phyloP scores from a whole-genome alignment of 2,113 vertebrate genomes.

The zebrafish (Danio rerio) region DNA sequence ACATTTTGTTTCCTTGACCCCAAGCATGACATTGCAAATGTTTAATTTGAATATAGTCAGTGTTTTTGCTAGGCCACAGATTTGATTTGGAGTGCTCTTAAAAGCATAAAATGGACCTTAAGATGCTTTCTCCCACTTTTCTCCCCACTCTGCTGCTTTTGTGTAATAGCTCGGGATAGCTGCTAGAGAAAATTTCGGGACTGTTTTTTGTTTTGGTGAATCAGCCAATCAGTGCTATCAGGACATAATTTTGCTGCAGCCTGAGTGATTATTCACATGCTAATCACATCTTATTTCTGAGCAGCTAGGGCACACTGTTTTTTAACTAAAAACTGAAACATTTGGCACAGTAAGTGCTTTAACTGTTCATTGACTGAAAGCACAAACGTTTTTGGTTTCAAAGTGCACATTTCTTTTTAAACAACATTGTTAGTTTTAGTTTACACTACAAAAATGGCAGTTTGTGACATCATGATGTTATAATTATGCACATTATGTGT shows the following conservation, averaged over 20 bases:
- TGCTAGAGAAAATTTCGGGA: neutral
- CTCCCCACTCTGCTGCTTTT: neutral
- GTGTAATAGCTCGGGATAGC: neutral
- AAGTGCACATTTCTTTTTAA: too few species aligned
- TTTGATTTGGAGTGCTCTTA: neutral
- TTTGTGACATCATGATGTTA: too few species aligned
- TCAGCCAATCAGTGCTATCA: constrained; percentile 9
- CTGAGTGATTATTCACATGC: neutral
- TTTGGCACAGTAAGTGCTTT: too few species aligned
- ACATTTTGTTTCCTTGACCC: too few species aligned
- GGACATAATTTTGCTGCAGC: constrained; percentile 1
- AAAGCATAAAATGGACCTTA: neutral
- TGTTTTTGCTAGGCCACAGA: neutral
- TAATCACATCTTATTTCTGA: neutral
- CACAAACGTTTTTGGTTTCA: too few species aligned
- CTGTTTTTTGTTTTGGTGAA: neutral
- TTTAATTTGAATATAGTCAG: neutral
- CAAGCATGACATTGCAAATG: neutral
- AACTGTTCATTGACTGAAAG: too few species aligned
- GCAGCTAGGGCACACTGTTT: too few species aligned
- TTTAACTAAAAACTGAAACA: too few species aligned
- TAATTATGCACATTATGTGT: too few species aligned
- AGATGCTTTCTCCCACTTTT: neutral
- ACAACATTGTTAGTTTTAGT: too few species aligned
- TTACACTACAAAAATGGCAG: too few species aligned